A percentile compares a stretch with the other conserved stretches of the same genome.
phyloP scores from a whole-genome alignment of 2,113 vertebrate genomes.

The Leiothrix lutea region DNA sequence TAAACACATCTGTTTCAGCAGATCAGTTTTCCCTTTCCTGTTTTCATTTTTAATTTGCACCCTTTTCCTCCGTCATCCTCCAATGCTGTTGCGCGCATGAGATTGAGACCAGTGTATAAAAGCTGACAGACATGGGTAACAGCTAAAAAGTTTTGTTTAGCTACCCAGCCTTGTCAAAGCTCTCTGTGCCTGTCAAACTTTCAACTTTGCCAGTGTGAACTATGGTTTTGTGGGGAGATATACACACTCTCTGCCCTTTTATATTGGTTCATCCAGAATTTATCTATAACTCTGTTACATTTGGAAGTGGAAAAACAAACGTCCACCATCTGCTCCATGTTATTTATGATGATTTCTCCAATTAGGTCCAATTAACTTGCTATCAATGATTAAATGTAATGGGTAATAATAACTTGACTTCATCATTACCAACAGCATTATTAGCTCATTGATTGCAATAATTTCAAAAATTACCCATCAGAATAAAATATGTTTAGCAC shows the following conservation, averaged over 20 bases:
- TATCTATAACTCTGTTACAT: slow-evolving; percentile 58
- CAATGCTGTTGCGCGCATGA: rapidly evolving
- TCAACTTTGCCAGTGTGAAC: background rate
- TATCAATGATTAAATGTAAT: slow-evolving; percentile 92
- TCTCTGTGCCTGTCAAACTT: background rate
- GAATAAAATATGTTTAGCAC: slow-evolving; percentile 88
- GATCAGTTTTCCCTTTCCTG: background rate
- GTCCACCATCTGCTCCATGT: slow-evolving; percentile 85
- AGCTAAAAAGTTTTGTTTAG: background rate
- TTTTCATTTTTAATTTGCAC: background rate
- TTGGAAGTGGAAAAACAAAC: slow-evolving; percentile 70
- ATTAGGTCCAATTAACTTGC: slow-evolving; percentile 89
- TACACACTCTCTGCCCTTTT: background rate
- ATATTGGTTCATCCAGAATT: slow-evolving; percentile 24
- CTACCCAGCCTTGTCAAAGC: background rate
- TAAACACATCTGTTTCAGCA: slow-evolving; percentile 5
- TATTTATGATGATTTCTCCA: slow-evolving; percentile 89
- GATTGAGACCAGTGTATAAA: background rate
- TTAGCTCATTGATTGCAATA: slow-evolving; percentile 95
- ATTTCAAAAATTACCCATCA: slow-evolving; percentile 89
- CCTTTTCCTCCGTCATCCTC: background rate
- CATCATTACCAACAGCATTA: slow-evolving; percentile 86
- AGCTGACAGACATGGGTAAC: background rate
- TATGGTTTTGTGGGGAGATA: background rate
- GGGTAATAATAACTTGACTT: slow-evolving; percentile 84